Evolutionary conservation across 2,797 vertebrate genomes (phyloP).

Genomic region (Channa striata): DNA sequence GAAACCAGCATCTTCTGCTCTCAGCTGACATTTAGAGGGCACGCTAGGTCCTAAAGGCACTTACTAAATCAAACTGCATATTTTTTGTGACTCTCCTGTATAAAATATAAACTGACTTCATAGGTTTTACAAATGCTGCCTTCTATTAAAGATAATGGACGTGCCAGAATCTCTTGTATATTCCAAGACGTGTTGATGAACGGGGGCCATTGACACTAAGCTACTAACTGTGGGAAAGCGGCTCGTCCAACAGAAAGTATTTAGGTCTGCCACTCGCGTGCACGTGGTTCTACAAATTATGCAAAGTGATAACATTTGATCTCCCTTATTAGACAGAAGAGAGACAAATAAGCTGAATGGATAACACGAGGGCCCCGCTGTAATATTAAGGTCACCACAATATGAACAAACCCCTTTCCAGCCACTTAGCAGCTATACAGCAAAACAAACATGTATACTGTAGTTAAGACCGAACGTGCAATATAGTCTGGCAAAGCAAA

Average conservation of each 20-base stretch:
- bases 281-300: constrained; percentile 54
- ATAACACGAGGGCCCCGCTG: constrained; percentile 24
- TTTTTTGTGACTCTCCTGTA: constrained; percentile 18
- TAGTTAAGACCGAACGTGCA: constrained; percentile 1
- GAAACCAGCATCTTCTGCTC: constrained; percentile 24
- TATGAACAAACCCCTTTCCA: constrained; percentile 8
- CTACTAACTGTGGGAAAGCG: constrained; percentile 35
- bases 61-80: constrained; percentile 9
- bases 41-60: constrained; percentile 28
- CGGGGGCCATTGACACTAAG: constrained; percentile 34
- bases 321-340: constrained; percentile 29
- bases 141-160: constrained; percentile 44
- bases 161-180: constrained; percentile 14
- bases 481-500: constrained; percentile 1
- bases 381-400: constrained; percentile 51
- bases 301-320: constrained; percentile 56
- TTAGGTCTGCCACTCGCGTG: constrained; percentile 38
- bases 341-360: constrained; percentile 48
- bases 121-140: constrained; percentile 22
- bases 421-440: not conserved
- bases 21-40: constrained; percentile 51
- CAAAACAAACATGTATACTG: not conserved
- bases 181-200: constrained; percentile 53
- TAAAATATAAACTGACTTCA: constrained; percentile 15
- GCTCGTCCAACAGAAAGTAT: constrained; percentile 54